These are phyloP conservation scores for Pao palembangensis DNA, from an alignment of 2,113 vertebrate species.

Conservation along the genomic window DNA sequence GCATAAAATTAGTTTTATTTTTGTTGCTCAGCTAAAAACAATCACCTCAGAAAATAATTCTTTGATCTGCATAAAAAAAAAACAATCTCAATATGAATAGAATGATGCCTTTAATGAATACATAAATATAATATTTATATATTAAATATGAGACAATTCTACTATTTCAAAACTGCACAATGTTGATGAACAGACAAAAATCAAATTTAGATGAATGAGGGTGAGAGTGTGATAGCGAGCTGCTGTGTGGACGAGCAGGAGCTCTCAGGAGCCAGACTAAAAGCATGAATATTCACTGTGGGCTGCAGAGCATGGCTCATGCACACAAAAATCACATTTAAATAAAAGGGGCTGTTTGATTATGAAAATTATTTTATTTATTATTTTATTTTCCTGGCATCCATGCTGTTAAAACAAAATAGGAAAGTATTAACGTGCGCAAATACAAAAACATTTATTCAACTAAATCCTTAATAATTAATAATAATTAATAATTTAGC, in stretches of 20 bases:
- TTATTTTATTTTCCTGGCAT: too few species aligned
- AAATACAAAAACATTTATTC: not conserved
- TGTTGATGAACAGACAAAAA: slow-evolving; percentile 34
- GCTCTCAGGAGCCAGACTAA: slow-evolving; percentile 22
- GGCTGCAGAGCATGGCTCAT: slow-evolving; percentile 34
- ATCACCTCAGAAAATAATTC: too few species aligned
- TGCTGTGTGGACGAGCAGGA: slow-evolving; percentile 26
- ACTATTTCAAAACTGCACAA: not conserved
- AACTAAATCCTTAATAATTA: too few species aligned
- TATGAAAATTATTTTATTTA: slow-evolving; percentile 67
- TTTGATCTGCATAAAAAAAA: too few species aligned
- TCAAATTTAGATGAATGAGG: slow-evolving; percentile 42
- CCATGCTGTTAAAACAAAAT: slow-evolving; percentile 80
- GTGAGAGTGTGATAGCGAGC: slow-evolving; percentile 29
- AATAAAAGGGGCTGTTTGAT: slow-evolving; percentile 1
- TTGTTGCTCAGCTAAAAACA: not conserved
- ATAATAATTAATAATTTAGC: too few species aligned
- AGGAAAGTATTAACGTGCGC: slow-evolving; percentile 45
- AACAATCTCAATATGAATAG: slow-evolving; percentile 8
- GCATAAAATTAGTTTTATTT: not conserved
- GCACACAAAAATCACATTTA: slow-evolving; percentile 24
- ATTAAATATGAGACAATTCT: too few species aligned
- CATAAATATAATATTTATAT: too few species aligned
- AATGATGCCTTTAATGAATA: too few species aligned
- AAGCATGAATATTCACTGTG: slow-evolving; percentile 11